Conservation (phyloP, 2,113 vertebrate species). For the Pomatostomus ruficeps region DNA sequence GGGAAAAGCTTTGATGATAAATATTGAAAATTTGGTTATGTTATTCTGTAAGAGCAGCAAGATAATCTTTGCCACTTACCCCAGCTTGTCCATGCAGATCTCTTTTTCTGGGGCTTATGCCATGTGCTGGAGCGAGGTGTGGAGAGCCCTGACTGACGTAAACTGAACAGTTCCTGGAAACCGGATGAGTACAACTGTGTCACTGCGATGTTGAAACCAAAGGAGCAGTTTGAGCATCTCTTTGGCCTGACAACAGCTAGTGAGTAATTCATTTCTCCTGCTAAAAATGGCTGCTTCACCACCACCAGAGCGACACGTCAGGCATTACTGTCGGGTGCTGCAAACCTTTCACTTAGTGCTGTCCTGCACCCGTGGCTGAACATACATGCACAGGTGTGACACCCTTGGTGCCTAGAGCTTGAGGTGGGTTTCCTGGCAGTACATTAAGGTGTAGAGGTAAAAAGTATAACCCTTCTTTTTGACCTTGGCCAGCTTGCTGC, state of each 20-base stretch:
- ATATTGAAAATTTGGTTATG: neutral
- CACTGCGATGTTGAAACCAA: conserved; percentile 15
- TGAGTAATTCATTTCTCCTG: neutral
- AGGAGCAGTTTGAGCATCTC: neutral
- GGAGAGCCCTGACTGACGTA: neutral
- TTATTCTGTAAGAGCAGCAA: neutral
- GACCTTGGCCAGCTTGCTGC: neutral
- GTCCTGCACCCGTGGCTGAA: neutral
- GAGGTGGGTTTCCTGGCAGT: neutral
- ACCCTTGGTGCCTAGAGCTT: neutral
- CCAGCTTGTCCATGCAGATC: neutral
- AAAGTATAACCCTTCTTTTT: neutral
- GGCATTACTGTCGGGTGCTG: fast-evolving
- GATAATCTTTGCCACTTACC: neutral
- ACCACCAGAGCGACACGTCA: neutral
- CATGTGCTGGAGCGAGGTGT: neutral
- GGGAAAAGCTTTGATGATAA: neutral
- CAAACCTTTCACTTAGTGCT: neutral
- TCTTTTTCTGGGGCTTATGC: neutral
- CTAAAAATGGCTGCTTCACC: neutral
- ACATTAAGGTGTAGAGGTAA: neutral
- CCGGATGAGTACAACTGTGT: neutral
- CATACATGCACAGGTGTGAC: fast-evolving
- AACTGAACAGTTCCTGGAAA: conserved; percentile 38
- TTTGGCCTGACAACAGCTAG: neutral